phyloP scores from a whole-genome alignment of 2,888 invertebrate species.

The Orthosia incerta region DNA sequence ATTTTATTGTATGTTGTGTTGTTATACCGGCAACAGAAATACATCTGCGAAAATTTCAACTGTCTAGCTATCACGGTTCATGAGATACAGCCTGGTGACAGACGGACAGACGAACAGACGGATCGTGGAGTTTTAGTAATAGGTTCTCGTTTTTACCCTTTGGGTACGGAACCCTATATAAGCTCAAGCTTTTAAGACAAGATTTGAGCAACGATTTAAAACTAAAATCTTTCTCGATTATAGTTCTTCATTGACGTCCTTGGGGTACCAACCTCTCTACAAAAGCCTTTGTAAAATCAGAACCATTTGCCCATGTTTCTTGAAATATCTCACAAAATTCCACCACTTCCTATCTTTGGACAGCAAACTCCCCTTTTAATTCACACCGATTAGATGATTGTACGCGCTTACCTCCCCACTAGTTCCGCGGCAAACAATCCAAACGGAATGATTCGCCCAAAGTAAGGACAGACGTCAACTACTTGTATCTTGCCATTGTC shows the following conservation, averaged over 20 bases:
- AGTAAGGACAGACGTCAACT: conserved; percentile 73
- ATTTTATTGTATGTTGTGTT: too few species aligned
- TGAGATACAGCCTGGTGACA: too few species aligned
- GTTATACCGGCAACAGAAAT: too few species aligned
- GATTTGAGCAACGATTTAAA: background rate
- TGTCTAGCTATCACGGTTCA: too few species aligned
- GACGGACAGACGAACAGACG: too few species aligned
- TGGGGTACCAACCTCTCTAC: background rate
- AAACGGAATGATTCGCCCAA: conserved; percentile 67
- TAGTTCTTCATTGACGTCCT: background rate
- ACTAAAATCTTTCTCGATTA: too few species aligned
- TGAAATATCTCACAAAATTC: conserved; percentile 26
- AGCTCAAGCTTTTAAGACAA: background rate
- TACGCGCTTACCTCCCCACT: conserved; percentile 52
- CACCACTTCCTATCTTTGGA: conserved; percentile 28
- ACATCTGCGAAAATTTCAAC: too few species aligned
- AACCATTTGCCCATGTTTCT: conserved; percentile 12
- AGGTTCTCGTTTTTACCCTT: too few species aligned
- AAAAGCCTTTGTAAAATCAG: conserved; percentile 11
- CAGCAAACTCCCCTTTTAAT: conserved; percentile 48
- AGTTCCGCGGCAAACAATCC: conserved; percentile 65
- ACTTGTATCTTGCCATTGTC: conserved; percentile 79
- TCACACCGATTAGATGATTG: conserved; percentile 57
- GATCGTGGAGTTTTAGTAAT: too few species aligned
- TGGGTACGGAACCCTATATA: too few species aligned